Evolutionary conservation across 2,797 vertebrate genomes (phyloP).

Genomic region (Cirrhinus mrigala): DNA sequence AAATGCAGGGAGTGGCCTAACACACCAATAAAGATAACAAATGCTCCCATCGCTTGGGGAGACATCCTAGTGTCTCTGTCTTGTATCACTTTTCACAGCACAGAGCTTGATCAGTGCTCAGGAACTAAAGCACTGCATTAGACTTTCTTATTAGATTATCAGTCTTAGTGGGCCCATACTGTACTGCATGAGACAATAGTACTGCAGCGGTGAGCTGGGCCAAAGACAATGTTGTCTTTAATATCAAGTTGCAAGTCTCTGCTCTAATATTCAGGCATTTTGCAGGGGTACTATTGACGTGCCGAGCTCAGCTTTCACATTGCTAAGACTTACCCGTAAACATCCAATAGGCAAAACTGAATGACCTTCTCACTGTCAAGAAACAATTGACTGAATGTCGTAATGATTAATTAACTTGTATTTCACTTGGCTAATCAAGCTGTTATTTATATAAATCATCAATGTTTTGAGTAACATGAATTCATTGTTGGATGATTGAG

Average conservation of each 20-base stretch:
- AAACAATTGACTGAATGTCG: constrained; percentile 29
- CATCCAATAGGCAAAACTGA: constrained; percentile 26
- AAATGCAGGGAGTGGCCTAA: constrained; percentile 21
- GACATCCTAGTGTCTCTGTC: constrained; percentile 28
- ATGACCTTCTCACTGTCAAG: constrained; percentile 35
- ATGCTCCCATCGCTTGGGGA: constrained; percentile 35
- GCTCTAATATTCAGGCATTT: constrained; percentile 37
- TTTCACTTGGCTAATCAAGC: not conserved
- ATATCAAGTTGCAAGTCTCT: constrained; percentile 54
- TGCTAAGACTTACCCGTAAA: constrained; percentile 14
- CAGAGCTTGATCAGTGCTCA: constrained; percentile 13
- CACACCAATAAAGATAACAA: constrained; percentile 43
- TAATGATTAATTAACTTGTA: constrained; percentile 22
- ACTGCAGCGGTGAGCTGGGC: constrained; percentile 39
- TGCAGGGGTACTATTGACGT: constrained; percentile 39
- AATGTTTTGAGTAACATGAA: not conserved
- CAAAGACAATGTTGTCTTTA: constrained; percentile 60
- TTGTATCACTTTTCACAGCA: constrained; percentile 42
- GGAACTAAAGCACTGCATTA: constrained; percentile 43
- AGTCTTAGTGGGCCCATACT: constrained; percentile 38
- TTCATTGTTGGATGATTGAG: not conserved
- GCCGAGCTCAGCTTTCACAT: constrained; percentile 45
- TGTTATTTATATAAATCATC: constrained; percentile 9
- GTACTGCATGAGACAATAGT: constrained; percentile 37
- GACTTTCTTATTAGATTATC: constrained; percentile 55